Conservation (phyloP, 2,113 vertebrate species). For the Verasper variegatus region DNA sequence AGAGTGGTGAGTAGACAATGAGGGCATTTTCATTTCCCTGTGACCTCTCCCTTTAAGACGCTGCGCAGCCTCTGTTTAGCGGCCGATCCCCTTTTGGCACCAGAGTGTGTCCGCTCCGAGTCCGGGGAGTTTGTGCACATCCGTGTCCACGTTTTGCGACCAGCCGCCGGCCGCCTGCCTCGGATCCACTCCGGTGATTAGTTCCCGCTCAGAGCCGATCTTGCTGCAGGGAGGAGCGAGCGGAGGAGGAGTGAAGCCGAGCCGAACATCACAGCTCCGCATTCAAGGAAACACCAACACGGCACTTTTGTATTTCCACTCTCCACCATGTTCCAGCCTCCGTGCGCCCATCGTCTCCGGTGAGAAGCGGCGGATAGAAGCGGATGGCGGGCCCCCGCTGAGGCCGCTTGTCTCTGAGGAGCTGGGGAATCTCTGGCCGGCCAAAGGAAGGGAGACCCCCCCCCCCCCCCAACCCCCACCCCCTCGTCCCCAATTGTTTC, state of each 20-base stretch:
- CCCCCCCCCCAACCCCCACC: background rate
- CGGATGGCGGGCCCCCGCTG: constrained; percentile 35
- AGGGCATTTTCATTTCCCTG: no score
- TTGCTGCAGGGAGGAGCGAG: constrained; percentile 85
- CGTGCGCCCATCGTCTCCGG: background rate
- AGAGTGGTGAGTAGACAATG: no score
- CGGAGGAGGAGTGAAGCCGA: constrained; percentile 58
- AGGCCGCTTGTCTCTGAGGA: constrained; percentile 33
- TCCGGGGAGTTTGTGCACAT: background rate
- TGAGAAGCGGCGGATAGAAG: background rate
- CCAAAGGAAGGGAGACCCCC: constrained; percentile 62
- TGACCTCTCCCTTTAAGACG: no score
- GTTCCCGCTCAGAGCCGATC: constrained; percentile 67
- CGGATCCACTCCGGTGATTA: constrained; percentile 73
- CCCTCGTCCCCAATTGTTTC: constrained; percentile 68
- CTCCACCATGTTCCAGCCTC: constrained; percentile 36
- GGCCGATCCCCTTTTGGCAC: no score
- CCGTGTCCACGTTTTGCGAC: constrained; percentile 58
- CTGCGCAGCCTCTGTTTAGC: no score
- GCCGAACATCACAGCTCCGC: constrained; percentile 75
- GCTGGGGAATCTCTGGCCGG: constrained; percentile 43
- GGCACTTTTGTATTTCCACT: constrained; percentile 71
- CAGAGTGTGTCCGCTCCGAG: background rate
- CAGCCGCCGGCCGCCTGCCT: background rate
- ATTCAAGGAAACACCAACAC: constrained; percentile 79